These are phyloP conservation scores for Mormoops blainvillei DNA, from an alignment of 2,113 vertebrate species.

Conservation along the genomic window DNA sequence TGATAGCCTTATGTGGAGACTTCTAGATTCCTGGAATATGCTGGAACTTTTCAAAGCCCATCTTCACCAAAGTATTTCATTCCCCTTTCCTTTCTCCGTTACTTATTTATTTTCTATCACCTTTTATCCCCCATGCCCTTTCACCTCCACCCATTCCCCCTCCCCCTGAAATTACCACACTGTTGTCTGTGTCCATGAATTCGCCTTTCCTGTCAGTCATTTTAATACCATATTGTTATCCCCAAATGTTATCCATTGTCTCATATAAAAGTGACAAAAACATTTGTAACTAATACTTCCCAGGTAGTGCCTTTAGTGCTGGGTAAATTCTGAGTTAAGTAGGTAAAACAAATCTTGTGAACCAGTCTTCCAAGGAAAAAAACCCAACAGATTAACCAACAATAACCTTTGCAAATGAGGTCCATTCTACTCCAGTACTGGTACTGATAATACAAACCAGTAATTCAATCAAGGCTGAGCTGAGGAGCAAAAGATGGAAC, in stretches of 20 bases:
- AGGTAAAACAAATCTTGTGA: constrained; percentile 24
- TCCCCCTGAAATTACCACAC: no score
- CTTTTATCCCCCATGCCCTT: no score
- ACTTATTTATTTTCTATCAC: no score
- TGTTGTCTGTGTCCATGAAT: no score
- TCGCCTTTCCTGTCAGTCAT: neutral
- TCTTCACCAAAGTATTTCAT: neutral
- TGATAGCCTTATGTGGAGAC: neutral
- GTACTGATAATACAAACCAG: neutral
- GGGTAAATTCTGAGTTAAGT: neutral
- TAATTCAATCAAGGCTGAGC: neutral
- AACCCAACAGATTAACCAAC: neutral
- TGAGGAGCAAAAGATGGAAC: neutral
- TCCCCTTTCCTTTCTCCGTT: neutral
- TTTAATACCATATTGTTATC: neutral
- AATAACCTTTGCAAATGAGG: neutral
- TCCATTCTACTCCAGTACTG: neutral
- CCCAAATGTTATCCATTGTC: neutral
- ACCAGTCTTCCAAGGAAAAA: neutral
- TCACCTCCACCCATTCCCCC: no score
- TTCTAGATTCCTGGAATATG: constrained; percentile 8
- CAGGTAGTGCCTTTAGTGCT: neutral
- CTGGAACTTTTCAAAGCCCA: neutral
- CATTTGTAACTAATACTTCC: neutral
- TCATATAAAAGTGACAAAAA: neutral